Conservation (phyloP, 2,797 vertebrate species). For the Sphenodon punctatus region DNA sequence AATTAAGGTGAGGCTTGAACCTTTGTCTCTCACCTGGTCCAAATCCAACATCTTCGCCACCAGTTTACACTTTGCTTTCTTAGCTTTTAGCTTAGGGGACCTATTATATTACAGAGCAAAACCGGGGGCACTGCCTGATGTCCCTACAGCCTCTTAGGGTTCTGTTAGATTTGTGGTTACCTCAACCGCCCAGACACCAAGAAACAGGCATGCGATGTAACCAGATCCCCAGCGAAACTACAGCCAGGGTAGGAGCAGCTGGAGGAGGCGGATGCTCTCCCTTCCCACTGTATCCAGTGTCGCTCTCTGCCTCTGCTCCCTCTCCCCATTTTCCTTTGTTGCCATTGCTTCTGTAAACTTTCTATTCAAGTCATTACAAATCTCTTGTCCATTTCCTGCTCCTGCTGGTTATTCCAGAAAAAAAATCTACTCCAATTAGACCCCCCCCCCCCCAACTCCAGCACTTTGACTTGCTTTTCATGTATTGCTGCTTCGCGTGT, state of each 20-base stretch:
- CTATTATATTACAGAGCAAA: background rate
- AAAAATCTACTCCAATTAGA: too few relatives aligned
- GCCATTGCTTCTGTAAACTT: rapidly evolving
- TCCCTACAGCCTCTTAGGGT: background rate
- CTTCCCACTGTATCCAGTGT: background rate
- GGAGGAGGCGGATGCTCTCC: background rate
- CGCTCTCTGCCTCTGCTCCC: rapidly evolving
- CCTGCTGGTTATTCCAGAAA: background rate
- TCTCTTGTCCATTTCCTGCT: background rate
- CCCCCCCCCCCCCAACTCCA: background rate
- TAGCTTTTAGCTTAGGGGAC: background rate
- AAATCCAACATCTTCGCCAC: too few relatives aligned
- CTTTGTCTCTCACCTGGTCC: too few relatives aligned
- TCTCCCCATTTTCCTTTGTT: background rate
- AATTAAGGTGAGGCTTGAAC: too few relatives aligned
- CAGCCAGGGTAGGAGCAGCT: background rate
- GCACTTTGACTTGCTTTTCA: too few relatives aligned
- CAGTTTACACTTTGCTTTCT: too few relatives aligned
- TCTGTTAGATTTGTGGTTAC: background rate
- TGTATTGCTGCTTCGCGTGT: background rate
- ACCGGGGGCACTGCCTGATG: background rate
- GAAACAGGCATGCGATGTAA: background rate
- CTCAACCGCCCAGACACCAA: background rate
- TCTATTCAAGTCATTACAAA: background rate
- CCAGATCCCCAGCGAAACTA: background rate